A percentile compares a stretch with the other conserved stretches of the same genome.
These are phyloP conservation scores for Passerculus sandwichensis DNA, from an alignment of 2,797 vertebrate species.

Conservation along the genomic window DNA sequence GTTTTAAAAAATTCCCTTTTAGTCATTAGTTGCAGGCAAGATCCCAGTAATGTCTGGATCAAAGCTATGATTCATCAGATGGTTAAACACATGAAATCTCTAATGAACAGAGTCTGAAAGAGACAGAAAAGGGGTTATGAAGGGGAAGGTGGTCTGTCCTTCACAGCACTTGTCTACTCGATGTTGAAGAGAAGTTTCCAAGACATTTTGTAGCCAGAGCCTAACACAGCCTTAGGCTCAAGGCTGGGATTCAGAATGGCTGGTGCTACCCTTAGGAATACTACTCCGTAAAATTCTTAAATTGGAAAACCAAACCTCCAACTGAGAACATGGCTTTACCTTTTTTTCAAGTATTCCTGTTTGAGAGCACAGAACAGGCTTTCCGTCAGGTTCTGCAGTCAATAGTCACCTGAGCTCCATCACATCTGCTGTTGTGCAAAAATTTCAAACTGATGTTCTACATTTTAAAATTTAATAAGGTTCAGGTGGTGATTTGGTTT, in stretches of 20 bases:
- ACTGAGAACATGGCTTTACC: background rate
- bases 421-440: background rate
- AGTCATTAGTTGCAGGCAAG: background rate
- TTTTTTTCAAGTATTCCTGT: background rate
- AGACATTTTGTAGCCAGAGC: background rate
- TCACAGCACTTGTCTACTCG: background rate
- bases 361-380: background rate
- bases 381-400: background rate
- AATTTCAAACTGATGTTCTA: background rate
- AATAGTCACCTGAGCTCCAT: background rate
- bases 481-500: background rate
- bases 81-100: background rate
- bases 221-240: background rate
- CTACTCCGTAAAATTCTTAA: background rate
- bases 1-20: background rate
- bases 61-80: background rate
- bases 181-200: background rate
- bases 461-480: background rate
- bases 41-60: background rate
- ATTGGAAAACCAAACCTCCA: background rate
- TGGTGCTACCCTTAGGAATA: background rate
- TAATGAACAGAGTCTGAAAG: background rate
- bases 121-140: background rate
- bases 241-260: background rate
- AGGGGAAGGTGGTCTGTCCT: background rate